Percentiles rank a stretch among this genome's conserved stretches.
phyloP scores from a whole-genome alignment of 2,797 vertebrate species.

The Chelon labrosus region DNA sequence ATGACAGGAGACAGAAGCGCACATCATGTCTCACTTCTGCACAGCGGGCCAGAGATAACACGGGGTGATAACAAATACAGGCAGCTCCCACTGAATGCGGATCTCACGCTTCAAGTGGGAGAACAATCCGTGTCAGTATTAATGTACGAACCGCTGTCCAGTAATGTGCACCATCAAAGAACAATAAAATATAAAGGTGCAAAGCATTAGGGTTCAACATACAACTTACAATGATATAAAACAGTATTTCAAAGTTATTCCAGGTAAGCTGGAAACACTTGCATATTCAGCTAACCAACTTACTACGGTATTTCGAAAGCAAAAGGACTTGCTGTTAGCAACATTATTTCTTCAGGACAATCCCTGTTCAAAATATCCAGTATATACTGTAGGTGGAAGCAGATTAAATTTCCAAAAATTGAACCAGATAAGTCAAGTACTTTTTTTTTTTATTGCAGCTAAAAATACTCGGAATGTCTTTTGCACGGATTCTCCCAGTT shows the following conservation, averaged over 20 bases:
- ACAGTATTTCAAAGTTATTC: not conserved
- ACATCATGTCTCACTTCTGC: conserved; percentile 54
- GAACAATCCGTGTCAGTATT: conserved; percentile 50
- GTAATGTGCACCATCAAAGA: conserved; percentile 33
- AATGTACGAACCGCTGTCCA: conserved; percentile 31
- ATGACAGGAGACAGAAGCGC: conserved; percentile 60
- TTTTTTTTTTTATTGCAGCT: too few species aligned
- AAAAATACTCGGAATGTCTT: too few species aligned
- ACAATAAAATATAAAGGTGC: not conserved
- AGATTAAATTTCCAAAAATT: too few species aligned
- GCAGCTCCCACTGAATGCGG: conserved; percentile 34
- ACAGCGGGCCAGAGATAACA: conserved; percentile 60
- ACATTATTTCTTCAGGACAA: too few species aligned
- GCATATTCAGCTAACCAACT: not conserved
- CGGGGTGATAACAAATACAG: conserved; percentile 53
- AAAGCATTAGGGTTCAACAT: not conserved
- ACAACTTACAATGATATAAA: not conserved
- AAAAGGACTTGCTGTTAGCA: too few species aligned
- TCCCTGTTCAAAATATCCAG: too few species aligned
- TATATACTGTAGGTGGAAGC: too few species aligned
- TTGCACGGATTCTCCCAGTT: too few species aligned
- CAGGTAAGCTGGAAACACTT: not conserved
- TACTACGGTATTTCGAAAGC: too few species aligned
- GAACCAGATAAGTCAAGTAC: too few species aligned
- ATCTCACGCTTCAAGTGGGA: conserved; percentile 39